Evolutionary conservation across 2,113 vertebrate species (phyloP), one percentile per base, ranked within the genome.

Genomic region (Pogona vitticeps): DNA sequence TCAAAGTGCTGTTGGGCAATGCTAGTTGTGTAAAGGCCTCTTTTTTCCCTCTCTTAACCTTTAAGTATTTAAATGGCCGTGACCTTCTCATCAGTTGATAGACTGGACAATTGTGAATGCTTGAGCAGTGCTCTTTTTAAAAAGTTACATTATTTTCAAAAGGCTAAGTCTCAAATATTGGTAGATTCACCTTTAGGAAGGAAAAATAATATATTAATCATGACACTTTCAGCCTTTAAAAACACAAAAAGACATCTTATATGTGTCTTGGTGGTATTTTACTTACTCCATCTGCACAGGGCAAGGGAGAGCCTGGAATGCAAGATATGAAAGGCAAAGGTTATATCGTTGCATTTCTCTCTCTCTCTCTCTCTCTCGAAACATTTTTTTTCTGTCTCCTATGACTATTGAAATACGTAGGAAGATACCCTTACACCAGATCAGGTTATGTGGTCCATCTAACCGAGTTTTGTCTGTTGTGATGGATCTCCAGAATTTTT

Each of bases 11-110:
- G 86, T 12, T 23, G 71, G 23, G 58, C 76, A 76, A 90, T n/a
- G 79, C 58, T 90, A 91, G 15, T 70, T 21, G 73, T 85, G 91
- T 80, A 88, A 91, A 58, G n/a, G 14, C 13, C 21, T 38, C 71
- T 86, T 56, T 10, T 40, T 71, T 46, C 3, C 5, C 28, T 21
- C 65, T 86, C 73, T 90, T 92, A 80, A 88, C 83, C 71, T 92
- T 84, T 86, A 83, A 82, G 33, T 70, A 84, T 88, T 92, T 92
- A 85, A 87, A 83, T 91, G 86, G 3, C 46, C 68, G 0, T 91
- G 59, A 90, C 81, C 58, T 91, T 91, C 75, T 86, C 21, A 90
- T 76, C 76, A 38, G 38, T 89, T 90, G 83, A 83, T 76, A 26
- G 77, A 87, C 2, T 90, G 61, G 72, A 85, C 26, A 86, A 87